Conservation (phyloP, 2,797 vertebrate species). For the Anguilla anguilla region DNA sequence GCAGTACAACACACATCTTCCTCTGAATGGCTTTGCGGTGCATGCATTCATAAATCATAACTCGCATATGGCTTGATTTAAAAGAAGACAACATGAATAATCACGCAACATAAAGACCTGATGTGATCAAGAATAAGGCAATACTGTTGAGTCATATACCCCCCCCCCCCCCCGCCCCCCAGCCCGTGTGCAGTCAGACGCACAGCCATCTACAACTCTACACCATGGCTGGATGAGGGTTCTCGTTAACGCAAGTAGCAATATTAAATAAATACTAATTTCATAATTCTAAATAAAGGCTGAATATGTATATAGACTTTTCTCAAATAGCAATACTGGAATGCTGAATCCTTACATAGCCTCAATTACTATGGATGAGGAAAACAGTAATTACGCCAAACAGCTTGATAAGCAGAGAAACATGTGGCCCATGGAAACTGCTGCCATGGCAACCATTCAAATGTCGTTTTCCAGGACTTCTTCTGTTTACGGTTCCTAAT, state of each 20-base stretch:
- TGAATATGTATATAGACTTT: not conserved
- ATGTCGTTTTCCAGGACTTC: not conserved
- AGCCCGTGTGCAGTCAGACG: not conserved
- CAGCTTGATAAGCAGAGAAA: not conserved
- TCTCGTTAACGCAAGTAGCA: not conserved
- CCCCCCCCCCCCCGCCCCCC: not conserved
- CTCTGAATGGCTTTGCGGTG: not conserved
- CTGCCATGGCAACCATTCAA: not conserved
- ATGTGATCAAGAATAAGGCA: not conserved
- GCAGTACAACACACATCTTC: not conserved
- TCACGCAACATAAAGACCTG: not conserved
- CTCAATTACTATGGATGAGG: not conserved
- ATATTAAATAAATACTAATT: not conserved
- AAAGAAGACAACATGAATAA: constrained; percentile 1
- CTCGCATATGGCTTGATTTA: not conserved
- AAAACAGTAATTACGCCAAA: not conserved
- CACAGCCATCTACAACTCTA: not conserved
- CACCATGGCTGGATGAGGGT: not conserved
- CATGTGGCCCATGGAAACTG: not conserved
- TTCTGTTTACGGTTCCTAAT: constrained; percentile 8
- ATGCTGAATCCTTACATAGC: not conserved
- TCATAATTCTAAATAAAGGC: not conserved
- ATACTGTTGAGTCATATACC: not conserved
- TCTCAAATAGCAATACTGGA: not conserved
- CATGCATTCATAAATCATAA: not conserved